Evolutionary conservation across 2,888 invertebrate species (phyloP), one percentile per base, ranked within the genome.

Genomic region (Platypus cylindrus): DNA sequence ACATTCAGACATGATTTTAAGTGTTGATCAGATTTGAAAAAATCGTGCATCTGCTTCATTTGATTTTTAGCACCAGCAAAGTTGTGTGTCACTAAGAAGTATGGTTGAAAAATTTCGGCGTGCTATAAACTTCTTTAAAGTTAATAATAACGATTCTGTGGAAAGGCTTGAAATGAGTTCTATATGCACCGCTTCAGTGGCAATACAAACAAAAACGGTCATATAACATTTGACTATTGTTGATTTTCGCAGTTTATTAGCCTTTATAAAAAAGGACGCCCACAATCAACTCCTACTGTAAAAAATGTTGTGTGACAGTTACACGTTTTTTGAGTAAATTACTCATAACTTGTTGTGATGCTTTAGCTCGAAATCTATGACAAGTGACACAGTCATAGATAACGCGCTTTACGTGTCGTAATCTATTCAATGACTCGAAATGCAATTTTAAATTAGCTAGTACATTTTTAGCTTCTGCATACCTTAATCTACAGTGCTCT

Each of bases 231-330:
- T n/a, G n/a, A n/a, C n/a, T n/a, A n/a, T n/a, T n/a, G n/a, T n/a
- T n/a, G n/a, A n/a, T n/a, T n/a, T n/a, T n/a, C n/a, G n/a, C n/a
- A n/a, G n/a, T 17, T 16, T 17, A 7, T 9, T 17, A 11, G 17
- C 5, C 15, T 27, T 27, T 3, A 27, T 9, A 15, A 3, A 13
- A 4, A 17, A 30, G 17, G 30, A 3, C 31, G 31, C 15, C 30
- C 34, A 34, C 22, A 34, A 31, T 34, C 34, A 18, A 38, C 17
- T n/a, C 38, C 38, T 11, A 34, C 34, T 17, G 14, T 5, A 24
- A 14, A 13, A 39, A 36, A 15, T 32, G 29, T 14, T 25, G 23
- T n/a, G 28, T 18, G 5, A 30, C 23, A 13, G 7, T 14, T 1
- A 31, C 27, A 16, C 38, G n/a, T 12, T 20, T 15, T 11, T 16